Base-by-base conservation (phyloP, 2,888 invertebrate species). In the Hetaerina titia region DNA sequence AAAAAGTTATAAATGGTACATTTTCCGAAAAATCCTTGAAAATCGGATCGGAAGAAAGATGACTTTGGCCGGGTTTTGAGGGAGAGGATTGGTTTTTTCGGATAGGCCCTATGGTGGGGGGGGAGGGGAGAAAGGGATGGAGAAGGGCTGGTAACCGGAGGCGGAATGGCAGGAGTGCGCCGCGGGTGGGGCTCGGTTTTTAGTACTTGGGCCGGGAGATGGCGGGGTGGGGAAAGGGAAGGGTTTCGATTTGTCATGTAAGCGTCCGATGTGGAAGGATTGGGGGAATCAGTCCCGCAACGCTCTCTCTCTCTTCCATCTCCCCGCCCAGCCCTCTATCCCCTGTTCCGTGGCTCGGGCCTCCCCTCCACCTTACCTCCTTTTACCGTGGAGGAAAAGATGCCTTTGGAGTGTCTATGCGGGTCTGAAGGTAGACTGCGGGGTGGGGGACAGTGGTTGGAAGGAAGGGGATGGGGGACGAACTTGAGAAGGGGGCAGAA, bases 171-270 rank as follows among this genome's bases (percentile, higher is more conserved):
- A n/a, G 69, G 69, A 69, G n/a, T 31, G 11, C 81, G 31, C 13
- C 81, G 31, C 81, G 31, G 81, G 60, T 31, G n/a, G 81, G 25
- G 31, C 13, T 9, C 81, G 9, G 81, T 81, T 81, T 81, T 81
- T 81, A 31, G 81, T 25, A 81, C 31, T 81, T 81, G 25, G 13
- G 25, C 0, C 25, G 25, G 81, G 81, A 17, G n/a, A 69, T 31
- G 31, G 81, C 13, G 13, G 25, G 81, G 69, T 8, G n/a, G 81
- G 31, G 31, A 69, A 31, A 31, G 31, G 31, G 58, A 90, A 60
- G 25, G 90, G 90, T 63, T 63, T 22, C 90, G 90, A 22, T 90
- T 90, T 90, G 63, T 90, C 90, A 90, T 31, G 90, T 19, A 63
- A 90, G 60, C 90, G 90, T 63, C 90, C 19, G 63, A 31, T 56